A percentile compares a stretch with the other conserved stretches of the same genome.
phyloP scores from a whole-genome alignment of 1,140 invertebrate species.

The Cotesia vestalis region DNA sequence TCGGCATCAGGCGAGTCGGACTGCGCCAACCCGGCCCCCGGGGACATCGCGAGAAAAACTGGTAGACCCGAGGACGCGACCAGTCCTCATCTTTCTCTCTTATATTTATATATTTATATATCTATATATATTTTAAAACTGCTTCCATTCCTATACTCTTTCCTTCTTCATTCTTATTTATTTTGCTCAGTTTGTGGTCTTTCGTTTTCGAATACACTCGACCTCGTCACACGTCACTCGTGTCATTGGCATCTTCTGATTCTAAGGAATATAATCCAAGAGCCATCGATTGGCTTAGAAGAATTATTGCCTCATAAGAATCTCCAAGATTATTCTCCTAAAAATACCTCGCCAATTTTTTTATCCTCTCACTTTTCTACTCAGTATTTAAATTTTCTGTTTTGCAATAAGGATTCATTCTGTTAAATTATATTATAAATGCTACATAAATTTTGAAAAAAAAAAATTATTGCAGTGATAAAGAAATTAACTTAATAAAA shows the following conservation, averaged over 20 bases:
- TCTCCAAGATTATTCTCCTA: no score
- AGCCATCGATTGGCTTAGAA: background rate
- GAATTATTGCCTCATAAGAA: background rate
- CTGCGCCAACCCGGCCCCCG: conserved; percentile 30
- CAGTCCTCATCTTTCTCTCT: conserved; percentile 41
- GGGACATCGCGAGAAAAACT: conserved; percentile 50
- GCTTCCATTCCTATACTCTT: conserved; percentile 47
- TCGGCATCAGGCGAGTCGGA: conserved; percentile 14
- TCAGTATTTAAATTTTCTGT: background rate
- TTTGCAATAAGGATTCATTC: no score
- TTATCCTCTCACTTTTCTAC: no score
- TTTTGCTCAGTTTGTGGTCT: conserved; percentile 29
- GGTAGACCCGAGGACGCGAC: conserved; percentile 45
- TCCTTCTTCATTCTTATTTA: conserved; percentile 16
- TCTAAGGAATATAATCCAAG: background rate
- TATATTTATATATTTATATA: background rate
- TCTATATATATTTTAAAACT: background rate
- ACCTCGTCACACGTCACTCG: no score
- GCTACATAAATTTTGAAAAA: no score
- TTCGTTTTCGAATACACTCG: no score
- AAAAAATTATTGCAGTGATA: no score
- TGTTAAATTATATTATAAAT: no score
- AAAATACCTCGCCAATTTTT: no score
- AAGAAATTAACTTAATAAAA: background rate
- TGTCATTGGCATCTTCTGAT: conserved; percentile 23